Conservation (phyloP, 92 coral and sea anemone genomes). For the Bergia sp. region DNA sequence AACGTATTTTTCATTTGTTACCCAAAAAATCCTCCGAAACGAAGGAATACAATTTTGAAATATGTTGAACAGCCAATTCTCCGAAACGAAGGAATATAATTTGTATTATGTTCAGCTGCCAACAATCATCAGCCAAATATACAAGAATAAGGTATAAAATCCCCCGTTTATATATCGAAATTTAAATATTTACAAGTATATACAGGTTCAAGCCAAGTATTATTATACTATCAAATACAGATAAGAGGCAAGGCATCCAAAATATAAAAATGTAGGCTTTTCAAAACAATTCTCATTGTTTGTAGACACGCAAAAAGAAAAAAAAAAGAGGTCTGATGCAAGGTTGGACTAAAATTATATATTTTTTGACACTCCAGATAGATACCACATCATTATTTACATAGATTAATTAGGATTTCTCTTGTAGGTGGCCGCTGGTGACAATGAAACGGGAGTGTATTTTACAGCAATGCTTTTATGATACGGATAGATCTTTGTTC, state of each 20-base stretch:
- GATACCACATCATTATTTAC: no score
- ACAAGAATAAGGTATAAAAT: constrained; percentile 26
- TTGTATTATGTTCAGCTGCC: constrained; percentile 4
- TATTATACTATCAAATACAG: background rate
- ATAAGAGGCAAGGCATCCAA: background rate
- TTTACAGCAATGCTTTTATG: no score
- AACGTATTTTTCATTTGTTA: background rate
- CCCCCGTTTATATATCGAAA: background rate
- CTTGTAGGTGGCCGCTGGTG: background rate
- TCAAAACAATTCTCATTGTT: background rate
- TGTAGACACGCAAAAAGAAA: no score
- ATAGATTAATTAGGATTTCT: background rate
- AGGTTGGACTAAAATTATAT: no score
- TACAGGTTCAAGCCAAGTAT: background rate
- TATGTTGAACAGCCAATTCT: background rate
- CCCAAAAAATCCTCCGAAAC: constrained; percentile 17
- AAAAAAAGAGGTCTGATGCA: no score
- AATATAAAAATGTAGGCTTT: background rate
- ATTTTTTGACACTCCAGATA: background rate
- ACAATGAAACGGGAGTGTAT: background rate
- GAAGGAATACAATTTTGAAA: constrained; percentile 19
- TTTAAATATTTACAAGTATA: constrained; percentile 18
- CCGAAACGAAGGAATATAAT: constrained; percentile 24
- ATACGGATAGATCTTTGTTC: no score
- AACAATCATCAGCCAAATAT: constrained; percentile 29